These are phyloP conservation scores for Lycocerus yunnanus DNA, from an alignment of 2,888 invertebrate species.

Conservation along the genomic window DNA sequence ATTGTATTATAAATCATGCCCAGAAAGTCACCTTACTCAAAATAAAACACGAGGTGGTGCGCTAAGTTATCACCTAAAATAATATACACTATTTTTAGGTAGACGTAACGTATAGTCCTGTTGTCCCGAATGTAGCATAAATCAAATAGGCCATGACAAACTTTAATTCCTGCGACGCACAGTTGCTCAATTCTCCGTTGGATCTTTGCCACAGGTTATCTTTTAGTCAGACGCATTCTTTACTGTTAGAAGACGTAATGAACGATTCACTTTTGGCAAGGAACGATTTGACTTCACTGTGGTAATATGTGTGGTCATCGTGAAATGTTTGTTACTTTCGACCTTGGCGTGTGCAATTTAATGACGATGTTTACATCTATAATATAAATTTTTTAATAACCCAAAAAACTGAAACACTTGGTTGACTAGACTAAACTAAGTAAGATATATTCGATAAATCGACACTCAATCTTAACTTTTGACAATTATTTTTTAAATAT, in stretches of 20 bases:
- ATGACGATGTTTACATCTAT: constrained; percentile 6
- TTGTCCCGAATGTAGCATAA: constrained; percentile 38
- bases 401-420: neutral
- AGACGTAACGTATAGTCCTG: constrained; percentile 24
- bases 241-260: constrained; percentile 26
- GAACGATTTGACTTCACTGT: constrained; percentile 6
- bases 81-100: constrained; percentile 29
- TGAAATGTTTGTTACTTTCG: constrained; percentile 16
- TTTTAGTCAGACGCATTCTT: constrained; percentile 25
- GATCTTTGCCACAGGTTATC: constrained; percentile 32
- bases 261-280: constrained; percentile 22
- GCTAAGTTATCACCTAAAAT: constrained; percentile 26
- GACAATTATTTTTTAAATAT: no score
- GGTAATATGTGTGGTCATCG: constrained; percentile 23
- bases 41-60: constrained; percentile 27
- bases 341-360: constrained; percentile 12
- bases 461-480: no score
- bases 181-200: constrained; percentile 34
- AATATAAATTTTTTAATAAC: neutral
- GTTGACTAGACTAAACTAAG: neutral
- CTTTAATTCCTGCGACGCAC: constrained; percentile 38
- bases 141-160: constrained; percentile 39
- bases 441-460: no score
- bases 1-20: constrained; percentile 40
- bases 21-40: constrained; percentile 35